A percentile compares a stretch with the other conserved stretches of the same genome.
Conservation (phyloP, 1,140 invertebrate species). For the Cryptotermes secundus region DNA sequence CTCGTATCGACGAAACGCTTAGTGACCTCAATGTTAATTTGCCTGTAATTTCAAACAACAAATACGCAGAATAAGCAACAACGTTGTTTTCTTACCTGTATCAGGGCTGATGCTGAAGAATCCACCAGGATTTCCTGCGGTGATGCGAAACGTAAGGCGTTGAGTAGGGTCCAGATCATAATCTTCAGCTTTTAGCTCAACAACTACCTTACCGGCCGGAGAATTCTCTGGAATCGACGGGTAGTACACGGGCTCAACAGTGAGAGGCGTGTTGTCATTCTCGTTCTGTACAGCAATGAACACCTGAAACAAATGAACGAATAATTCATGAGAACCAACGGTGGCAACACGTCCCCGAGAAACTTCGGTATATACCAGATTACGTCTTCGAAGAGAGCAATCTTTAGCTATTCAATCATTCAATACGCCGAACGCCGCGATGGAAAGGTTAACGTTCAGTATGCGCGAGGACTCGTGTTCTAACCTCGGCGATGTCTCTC, state of each 20-base stretch:
- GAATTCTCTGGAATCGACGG: conserved; percentile 82
- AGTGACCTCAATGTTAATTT: too few species aligned
- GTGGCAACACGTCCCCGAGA: too few species aligned
- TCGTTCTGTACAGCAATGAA: conserved; percentile 85
- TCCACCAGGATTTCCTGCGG: conserved; percentile 85
- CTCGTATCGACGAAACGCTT: too few species aligned
- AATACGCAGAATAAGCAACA: conserved; percentile 21
- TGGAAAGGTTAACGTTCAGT: too few species aligned
- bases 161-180: conserved; percentile 68
- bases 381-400: too few species aligned
- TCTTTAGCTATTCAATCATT: too few species aligned
- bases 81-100: conserved; percentile 64
- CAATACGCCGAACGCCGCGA: too few species aligned
- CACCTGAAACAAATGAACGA: conserved; percentile 57
- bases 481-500: too few species aligned
- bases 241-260: conserved; percentile 81
- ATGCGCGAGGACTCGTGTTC: too few species aligned
- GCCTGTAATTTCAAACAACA: too few species aligned
- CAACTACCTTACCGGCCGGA: conserved; percentile 67
- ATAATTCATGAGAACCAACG: too few species aligned
- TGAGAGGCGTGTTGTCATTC: conserved; percentile 92
- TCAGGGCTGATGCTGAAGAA: conserved; percentile 84
- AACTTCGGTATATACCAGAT: too few species aligned
- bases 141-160: conserved; percentile 76
- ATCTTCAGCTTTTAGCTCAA: conserved; percentile 78